A percentile compares a stretch with the other conserved stretches of the same genome.
Conservation (phyloP, 2,113 vertebrate species). For the Australoheros scitulus region DNA sequence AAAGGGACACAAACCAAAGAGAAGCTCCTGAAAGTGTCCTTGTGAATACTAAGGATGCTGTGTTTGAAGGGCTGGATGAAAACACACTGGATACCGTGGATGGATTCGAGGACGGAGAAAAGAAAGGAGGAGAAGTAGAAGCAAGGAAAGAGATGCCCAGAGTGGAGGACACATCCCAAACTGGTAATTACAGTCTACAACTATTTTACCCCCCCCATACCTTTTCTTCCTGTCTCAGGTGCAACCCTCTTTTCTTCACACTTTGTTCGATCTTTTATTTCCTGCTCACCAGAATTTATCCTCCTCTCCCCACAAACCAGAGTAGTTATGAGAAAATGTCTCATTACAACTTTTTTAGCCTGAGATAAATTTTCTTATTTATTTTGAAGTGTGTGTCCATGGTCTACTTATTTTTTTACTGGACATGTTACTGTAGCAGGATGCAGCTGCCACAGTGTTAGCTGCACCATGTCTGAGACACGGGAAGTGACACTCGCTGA, state of each 20-base stretch:
- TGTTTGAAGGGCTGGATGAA: background rate
- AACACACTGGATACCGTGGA: slow-evolving; percentile 19
- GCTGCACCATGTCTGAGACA: no score
- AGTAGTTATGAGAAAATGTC: background rate
- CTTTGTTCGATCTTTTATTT: background rate
- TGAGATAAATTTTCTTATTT: background rate
- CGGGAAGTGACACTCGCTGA: no score
- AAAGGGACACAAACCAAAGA: background rate
- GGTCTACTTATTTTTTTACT: background rate
- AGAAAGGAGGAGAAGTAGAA: background rate
- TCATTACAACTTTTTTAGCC: background rate
- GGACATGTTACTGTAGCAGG: background rate
- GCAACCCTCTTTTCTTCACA: background rate
- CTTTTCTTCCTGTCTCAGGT: background rate
- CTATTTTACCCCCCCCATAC: no score
- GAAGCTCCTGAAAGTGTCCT: background rate
- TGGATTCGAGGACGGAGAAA: slow-evolving; percentile 19
- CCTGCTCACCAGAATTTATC: background rate
- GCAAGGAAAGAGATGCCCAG: background rate
- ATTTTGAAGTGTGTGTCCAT: background rate
- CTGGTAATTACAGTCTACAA: slow-evolving; percentile 15
- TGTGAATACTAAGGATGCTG: background rate
- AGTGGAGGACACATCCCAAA: background rate
- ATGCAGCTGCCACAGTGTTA: background rate
- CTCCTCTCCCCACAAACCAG: background rate